Base-by-base conservation (phyloP, 2,797 vertebrate species). In the Sandelia bainsii region DNA sequence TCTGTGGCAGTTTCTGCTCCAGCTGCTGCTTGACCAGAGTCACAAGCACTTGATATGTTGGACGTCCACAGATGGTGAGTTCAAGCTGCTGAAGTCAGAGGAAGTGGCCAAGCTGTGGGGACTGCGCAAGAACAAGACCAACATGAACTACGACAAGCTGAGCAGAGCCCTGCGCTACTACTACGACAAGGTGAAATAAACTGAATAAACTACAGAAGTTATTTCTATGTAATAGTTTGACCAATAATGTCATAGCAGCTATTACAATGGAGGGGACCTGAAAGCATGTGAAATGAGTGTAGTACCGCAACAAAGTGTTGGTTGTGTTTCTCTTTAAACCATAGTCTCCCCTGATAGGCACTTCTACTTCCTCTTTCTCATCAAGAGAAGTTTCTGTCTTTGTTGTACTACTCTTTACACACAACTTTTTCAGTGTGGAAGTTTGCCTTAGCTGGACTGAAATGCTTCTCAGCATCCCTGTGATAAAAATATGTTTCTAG, bases 91-190 rank as follows among this genome's bases (percentile, higher is more conserved):
- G 76, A 98, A 98, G 85, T 97, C 97, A 1, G 97, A 98, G 93
- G 97, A 98, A 85, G 97, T 98, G 92, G 97, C 97, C 87, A 97
- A 98, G 84, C 94, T 98, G 81, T 98, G 97, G 97, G 97, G 97
- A 56, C 95, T 98, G 57, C 95, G 97, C 69, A 98, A 98, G 92
- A 98, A 98, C 94, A 98, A 98, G 88, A 98, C 97, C 70, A 98
- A 98, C 90, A 98, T 98, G 97, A 98, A 98, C 91, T 98, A 98
- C 16, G 97, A 98, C 91, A 98, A 98, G 90, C 94, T 98, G 93
- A 98, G 97, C 95, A 87, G 97, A 67, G 97, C 97, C 13, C 96
- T 98, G 89, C 95, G 97, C 89, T 98, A 98, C 94, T 98, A 98
- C 80, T 98, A 98, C 16, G 97, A 98, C 93, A 98, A 98, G 96